phyloP scores from a whole-genome alignment of 2,888 invertebrate genomes.

The Abscondita cerata region DNA sequence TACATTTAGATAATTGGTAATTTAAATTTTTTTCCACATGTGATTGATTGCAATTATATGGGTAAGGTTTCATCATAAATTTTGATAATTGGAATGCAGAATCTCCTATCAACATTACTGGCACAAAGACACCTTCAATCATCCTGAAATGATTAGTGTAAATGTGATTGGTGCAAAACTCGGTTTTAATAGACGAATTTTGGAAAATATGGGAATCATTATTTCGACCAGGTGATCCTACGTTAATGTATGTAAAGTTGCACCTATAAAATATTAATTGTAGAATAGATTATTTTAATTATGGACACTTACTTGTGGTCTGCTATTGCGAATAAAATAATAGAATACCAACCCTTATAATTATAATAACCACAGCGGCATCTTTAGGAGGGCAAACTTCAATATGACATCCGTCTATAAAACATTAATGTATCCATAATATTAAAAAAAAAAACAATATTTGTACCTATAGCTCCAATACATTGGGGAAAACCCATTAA shows the following conservation, averaged over 20 bases:
- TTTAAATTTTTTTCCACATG: not conserved
- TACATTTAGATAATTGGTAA: constrained; percentile 1
- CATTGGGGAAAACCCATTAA: too few relatives aligned
- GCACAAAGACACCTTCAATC: not conserved
- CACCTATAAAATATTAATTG: not conserved
- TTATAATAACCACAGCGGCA: too few relatives aligned
- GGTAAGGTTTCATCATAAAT: not conserved
- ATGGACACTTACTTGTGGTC: too few relatives aligned
- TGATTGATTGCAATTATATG: not conserved
- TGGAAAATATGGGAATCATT: constrained; percentile 1
- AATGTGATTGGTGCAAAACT: not conserved
- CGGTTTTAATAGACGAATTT: not conserved
- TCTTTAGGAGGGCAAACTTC: too few relatives aligned
- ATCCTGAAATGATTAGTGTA: not conserved
- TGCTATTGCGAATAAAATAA: too few relatives aligned
- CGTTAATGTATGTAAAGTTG: not conserved
- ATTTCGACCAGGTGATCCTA: not conserved
- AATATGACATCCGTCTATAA: too few relatives aligned
- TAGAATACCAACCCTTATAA: too few relatives aligned
- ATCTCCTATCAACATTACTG: constrained; percentile 5
- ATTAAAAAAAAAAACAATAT: too few relatives aligned
- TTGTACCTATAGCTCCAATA: too few relatives aligned
- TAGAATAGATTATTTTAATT: too few relatives aligned
- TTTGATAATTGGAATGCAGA: constrained; percentile 5
- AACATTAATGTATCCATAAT: too few relatives aligned